Evolutionary conservation across 2,888 invertebrate species (phyloP), one percentile per base, ranked within the genome.

Genomic region (Tortricodes alternella): DNA sequence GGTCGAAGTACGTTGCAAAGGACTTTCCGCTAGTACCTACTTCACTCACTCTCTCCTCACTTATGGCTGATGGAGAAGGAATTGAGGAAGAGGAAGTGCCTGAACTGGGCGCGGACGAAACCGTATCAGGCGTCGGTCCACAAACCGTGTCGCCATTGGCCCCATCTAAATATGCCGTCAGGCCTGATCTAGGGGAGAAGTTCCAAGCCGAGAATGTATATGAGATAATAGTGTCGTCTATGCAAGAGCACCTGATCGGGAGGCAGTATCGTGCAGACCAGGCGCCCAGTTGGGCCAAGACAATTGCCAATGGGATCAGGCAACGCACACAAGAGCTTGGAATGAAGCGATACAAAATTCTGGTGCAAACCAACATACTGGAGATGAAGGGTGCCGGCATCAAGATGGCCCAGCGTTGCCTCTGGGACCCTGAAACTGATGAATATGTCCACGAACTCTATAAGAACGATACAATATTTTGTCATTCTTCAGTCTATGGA

Each of bases 401-500:
- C 21, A 96, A 96, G 81, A 95, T 95, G 73, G 96, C 95, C 0
- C 94, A 96, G 44, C 92, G 97, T 24, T 98, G 98, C 77, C 93
- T 98, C 59, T 99, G 98, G 99, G 99, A 99, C 78, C 95, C 97
- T 0, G 98, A 98, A 76, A 96, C 96, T 3, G 99, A 99, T 74
- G 95, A 94, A 58, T 96, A 95, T 71, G 94, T 95, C 0, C 94
- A 95, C 60, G 96, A 97, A 68, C 92, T 95, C 58, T 98, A 94
- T 77, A 93, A 94, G 69, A 98, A 95, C 89, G 96, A 97, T 37
- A 93, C 95, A 0, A 87, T 98, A 65, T 97, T 95, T 78, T 97
- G 97, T 74, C 94, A 96, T 57, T 95, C 95, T 8, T 94, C 95
- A 4, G 97, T 96, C 1, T 98, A 95, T 83, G 97, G 96, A 6